These are phyloP conservation scores for Stegodyphus mimosarum DNA, from an alignment of 1,140 invertebrate genomes.

Conservation along the genomic window DNA sequence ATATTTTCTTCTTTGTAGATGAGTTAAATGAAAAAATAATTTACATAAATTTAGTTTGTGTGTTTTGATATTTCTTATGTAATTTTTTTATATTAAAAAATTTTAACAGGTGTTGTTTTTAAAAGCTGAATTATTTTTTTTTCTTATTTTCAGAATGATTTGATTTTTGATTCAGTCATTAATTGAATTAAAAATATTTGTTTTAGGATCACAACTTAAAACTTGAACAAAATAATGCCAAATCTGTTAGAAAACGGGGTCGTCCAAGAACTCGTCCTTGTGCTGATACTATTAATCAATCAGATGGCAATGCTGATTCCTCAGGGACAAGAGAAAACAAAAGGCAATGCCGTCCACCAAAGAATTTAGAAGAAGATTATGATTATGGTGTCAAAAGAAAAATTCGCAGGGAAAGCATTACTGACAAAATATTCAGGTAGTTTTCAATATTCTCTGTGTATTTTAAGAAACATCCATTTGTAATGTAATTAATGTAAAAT, in stretches of 20 bases:
- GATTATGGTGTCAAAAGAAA: conserved; percentile 64
- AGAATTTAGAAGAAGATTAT: conserved; percentile 66
- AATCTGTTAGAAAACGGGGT: conserved; percentile 51
- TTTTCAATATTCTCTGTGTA: too few relatives aligned
- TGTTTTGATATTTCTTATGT: too few relatives aligned
- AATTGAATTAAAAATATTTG: too few relatives aligned
- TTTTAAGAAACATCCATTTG: too few relatives aligned
- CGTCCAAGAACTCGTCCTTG: conserved; percentile 59
- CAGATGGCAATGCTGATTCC: too few relatives aligned
- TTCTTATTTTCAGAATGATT: neutral
- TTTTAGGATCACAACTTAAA: conserved; percentile 60
- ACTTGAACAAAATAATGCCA: conserved; percentile 18
- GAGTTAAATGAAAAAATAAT: too few relatives aligned
- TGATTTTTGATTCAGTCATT: neutral
- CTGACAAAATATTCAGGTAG: conserved; percentile 56
- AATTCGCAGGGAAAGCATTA: conserved; percentile 9
- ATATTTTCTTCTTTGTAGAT: too few relatives aligned
- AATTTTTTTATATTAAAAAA: too few relatives aligned
- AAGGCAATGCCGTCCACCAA: conserved; percentile 63
- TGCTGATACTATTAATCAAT: neutral
- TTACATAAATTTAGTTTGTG: too few relatives aligned
- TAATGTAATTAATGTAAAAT: too few relatives aligned
- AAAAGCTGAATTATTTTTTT: too few relatives aligned
- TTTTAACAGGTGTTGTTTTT: too few relatives aligned
- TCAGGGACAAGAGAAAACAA: neutral